A percentile compares a stretch with the other conserved stretches of the same genome.
phyloP scores from a whole-genome alignment of 2,113 vertebrate species.

The Cairina moschata region DNA sequence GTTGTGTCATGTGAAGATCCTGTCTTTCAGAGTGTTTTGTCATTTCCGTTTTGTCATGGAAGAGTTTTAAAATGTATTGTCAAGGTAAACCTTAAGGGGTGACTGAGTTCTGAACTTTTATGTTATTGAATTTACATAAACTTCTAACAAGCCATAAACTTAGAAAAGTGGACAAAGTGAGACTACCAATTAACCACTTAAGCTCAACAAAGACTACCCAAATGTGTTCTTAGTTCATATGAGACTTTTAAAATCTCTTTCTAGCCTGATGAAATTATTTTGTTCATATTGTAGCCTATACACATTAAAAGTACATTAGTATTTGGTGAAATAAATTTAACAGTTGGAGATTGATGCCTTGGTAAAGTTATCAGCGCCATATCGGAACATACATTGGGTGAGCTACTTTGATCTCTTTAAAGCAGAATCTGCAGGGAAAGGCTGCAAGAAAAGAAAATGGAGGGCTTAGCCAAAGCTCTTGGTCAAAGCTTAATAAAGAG shows the following conservation, averaged over 20 bases:
- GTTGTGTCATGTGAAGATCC: neutral
- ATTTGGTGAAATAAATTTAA: slow-evolving; percentile 17
- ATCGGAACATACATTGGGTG: neutral
- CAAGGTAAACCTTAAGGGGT: neutral
- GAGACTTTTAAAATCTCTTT: neutral
- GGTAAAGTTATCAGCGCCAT: neutral
- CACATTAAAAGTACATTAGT: neutral
- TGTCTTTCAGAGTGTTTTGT: neutral
- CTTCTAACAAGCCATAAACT: slow-evolving; percentile 16
- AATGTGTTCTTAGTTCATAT: neutral
- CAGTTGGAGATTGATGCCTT: neutral
- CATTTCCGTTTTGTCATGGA: neutral
- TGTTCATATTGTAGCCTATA: neutral
- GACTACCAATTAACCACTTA: neutral
- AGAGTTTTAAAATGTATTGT: neutral
- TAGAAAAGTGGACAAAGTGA: neutral
- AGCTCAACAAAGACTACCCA: neutral
- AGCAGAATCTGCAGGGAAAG: neutral
- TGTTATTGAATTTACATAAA: neutral
- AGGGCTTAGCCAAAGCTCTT: neutral
- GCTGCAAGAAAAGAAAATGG: neutral
- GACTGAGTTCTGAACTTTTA: neutral
- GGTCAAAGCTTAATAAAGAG: slow-evolving; percentile 13
- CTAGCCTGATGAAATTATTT: neutral
- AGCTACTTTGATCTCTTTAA: neutral